Percentiles rank a stretch among this genome's conserved stretches.
Evolutionary conservation across 2,113 vertebrate species (phyloP).

Genomic region (Grallaria varia): DNA sequence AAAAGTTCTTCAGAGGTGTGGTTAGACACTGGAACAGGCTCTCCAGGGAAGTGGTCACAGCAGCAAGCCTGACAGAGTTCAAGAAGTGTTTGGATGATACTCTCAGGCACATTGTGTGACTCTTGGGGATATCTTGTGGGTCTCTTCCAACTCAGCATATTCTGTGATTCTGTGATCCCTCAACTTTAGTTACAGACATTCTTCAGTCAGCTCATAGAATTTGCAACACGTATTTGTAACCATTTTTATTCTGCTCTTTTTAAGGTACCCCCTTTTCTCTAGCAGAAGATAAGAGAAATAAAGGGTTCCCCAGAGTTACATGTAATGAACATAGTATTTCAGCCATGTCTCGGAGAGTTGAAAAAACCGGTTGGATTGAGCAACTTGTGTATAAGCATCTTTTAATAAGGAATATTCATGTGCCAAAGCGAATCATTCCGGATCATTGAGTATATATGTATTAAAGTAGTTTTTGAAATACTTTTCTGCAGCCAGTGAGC

Average conservation of each 20-base stretch:
- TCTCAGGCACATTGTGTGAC: background rate
- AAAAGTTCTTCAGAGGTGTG: background rate
- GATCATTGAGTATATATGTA: constrained; percentile 71
- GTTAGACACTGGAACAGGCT: background rate
- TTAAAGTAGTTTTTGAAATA: constrained; percentile 72
- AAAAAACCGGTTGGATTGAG: background rate
- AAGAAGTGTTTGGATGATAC: background rate
- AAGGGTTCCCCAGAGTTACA: constrained; percentile 13
- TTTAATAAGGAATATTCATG: constrained; percentile 56
- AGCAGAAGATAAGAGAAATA: constrained; percentile 10
- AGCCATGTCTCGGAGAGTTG: background rate
- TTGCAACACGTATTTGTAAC: background rate
- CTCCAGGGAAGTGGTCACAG: background rate
- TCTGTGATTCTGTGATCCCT: background rate
- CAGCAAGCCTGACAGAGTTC: background rate
- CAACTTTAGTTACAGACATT: background rate
- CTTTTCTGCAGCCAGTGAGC: constrained; percentile 59
- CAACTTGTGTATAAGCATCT: constrained; percentile 57
- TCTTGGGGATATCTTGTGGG: background rate
- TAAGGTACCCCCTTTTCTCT: background rate
- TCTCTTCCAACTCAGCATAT: background rate
- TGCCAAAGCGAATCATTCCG: constrained; percentile 55
- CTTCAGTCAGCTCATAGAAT: background rate
- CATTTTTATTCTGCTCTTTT: background rate
- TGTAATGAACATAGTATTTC: constrained; percentile 47